These are phyloP conservation scores for Antechinus stuartii DNA, from an alignment of 2,113 vertebrate species.

Conservation along the genomic window DNA sequence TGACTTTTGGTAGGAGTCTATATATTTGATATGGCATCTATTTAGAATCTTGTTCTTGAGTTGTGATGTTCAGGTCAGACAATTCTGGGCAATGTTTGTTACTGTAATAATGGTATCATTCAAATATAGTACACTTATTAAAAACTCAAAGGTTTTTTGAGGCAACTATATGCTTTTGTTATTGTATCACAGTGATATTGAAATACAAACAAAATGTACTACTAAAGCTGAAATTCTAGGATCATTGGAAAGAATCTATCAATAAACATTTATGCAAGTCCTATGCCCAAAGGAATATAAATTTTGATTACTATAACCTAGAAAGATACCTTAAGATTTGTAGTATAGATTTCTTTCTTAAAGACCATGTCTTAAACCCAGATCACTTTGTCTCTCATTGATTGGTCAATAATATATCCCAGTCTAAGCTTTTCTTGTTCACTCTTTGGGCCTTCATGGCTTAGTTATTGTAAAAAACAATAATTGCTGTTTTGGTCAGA, in stretches of 20 bases:
- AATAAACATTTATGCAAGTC: not conserved
- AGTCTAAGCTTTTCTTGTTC: too few relatives aligned
- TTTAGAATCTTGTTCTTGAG: not conserved
- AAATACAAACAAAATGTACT: not conserved
- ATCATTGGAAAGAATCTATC: not conserved
- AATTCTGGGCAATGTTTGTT: not conserved
- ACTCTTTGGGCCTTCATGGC: too few relatives aligned
- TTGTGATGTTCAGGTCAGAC: not conserved
- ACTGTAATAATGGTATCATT: not conserved
- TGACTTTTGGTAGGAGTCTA: not conserved
- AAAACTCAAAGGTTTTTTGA: not conserved
- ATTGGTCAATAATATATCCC: too few relatives aligned
- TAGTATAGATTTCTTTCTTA: too few relatives aligned
- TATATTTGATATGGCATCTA: not conserved
- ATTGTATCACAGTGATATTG: not conserved
- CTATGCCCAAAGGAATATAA: too few relatives aligned
- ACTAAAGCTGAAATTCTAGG: not conserved
- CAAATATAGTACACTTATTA: not conserved
- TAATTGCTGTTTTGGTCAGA: too few relatives aligned
- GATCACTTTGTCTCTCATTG: too few relatives aligned
- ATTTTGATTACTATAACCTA: too few relatives aligned
- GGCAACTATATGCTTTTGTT: not conserved
- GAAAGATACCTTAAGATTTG: too few relatives aligned
- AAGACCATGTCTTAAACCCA: too few relatives aligned
- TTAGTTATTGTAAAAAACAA: too few relatives aligned